Evolutionary conservation across 1,140 invertebrate species (phyloP), one percentile per base, ranked within the genome.

Genomic region (Drosophila bocki): DNA sequence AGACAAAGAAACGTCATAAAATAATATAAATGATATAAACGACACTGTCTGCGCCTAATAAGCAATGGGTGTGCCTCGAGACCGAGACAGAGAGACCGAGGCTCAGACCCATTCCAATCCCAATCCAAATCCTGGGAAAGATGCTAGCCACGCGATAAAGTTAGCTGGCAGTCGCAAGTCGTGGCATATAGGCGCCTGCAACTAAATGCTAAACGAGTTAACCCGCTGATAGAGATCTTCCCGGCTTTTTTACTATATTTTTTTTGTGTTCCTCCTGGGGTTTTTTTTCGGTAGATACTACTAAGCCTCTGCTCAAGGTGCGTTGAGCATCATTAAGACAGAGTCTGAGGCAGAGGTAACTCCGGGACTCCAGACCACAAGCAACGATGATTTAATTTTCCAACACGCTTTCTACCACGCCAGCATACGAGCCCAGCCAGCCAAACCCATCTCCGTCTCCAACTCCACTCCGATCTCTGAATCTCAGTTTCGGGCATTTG

Each of bases 131-230:
- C 85, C 85, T 85, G 85, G 80, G 85, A 88, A 88, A 90, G 85
- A 90, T 90, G 85, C 85, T 85, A 82, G 72, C 68, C 72, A 67
- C 75, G 54, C 58, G 88, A 91, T 91, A 91, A 91, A 70, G 67
- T 75, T 75, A 45, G 56, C 60, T 65, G 58, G 50, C 53, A 56
- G 53, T 39, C 53, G 53, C 53, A 56, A 56, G 53, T 56, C 35
- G 53, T 56, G 39, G 57, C 29, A 26, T 39, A 39, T 72, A 85
- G 90, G 90, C 90, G 90, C 90, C 90, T 90, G 81, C 67, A 85
- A 91, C 88, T 90, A 90, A 90, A 91, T 91, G 86, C 82, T 90
- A 91, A 91, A 91, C 83, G 88, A 91, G 83, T 91, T 91, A 91
- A 90, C 88, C 84, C 77, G 79, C 82, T 86, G 90, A 91, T 91